Evolutionary conservation across 1,140 invertebrate species (phyloP), one percentile per base, ranked within the genome.

Genomic region (Leptinotarsa defecta): DNA sequence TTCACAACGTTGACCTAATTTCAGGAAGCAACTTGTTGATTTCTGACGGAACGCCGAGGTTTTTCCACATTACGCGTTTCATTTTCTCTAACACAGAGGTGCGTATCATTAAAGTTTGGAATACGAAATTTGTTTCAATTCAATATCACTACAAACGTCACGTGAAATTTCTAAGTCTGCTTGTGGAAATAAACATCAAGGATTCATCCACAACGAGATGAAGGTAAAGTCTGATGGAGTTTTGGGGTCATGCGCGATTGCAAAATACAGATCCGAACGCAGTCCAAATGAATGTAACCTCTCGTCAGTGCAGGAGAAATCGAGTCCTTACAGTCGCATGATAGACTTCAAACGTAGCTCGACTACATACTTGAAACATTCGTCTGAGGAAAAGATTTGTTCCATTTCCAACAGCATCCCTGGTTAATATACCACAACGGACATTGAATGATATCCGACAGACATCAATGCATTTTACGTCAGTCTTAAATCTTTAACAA

Each of bases 171-270:
- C 52, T 19, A 17, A n/a, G 0, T 57, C n/a, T n/a, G 52, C 6
- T 5, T 17, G 2, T 57, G 13, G 17, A 17, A 19, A 19, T 19
- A 57, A 57, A 57, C 3, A 19, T 57, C 52, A 57, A 57, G 52
- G 52, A 57, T 57, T 57, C 13, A 57, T 57, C 52, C 52, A 17
- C 15, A 57, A 57, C 27, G 15, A 17, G 65, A 68, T n/a, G 65
- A 27, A 43, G 65, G 43, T 68, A 34, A 22, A n/a, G 11, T 68
- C 20, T 68, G 65, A 68, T 43, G 27, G n/a, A 43, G 43, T 27
- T 68, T 34, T 24, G 17, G 27, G 65, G n/a, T 43, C 65, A 68
- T 68, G 65, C 65, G 65, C 65, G 27, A 24, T 19, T 8, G 43
- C 17, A 27, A n/a, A n/a, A 68, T 13, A 19, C 65, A 27, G 19